Base-by-base conservation (phyloP, 1,140 invertebrate species). In the Drosophila funebris region DNA sequence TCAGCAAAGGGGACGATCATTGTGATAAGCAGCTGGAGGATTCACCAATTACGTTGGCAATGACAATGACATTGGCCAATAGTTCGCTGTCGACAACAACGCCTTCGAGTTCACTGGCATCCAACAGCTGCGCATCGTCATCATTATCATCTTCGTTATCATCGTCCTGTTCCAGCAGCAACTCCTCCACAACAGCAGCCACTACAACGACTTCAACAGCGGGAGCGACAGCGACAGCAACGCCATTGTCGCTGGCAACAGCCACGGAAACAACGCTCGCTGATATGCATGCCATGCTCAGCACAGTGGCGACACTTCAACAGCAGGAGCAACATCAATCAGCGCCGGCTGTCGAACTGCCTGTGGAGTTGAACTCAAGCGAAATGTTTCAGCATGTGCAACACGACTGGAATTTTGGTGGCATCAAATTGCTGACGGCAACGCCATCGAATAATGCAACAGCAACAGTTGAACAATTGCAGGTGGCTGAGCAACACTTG, bases 381-480 rank as follows among this genome's bases (percentile, higher is more conserved):
- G 75, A 91, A 52, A 91, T 90, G 72, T 91, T 88, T 62, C 89
- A 91, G 58, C 85, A 91, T 70, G 82, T 91, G 11, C 85, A 91
- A 36, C 90, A 91, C 64, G 90, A 91, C 77, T 91, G 90, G 90
- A 90, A 91, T 68, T 91, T 91, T 63, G 90, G 90, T 22, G 83
- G 78, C 20, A 81, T 91, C 7, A 91, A 91, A 48, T 39, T 90
- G 29, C 20, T 79, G 73, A 20, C 62, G 54, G 29, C 77, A n/a
- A 20, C 72, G 31, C 11, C 76, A 52, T 8, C 78, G 48, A 29
- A 61, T 7, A 56, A 67, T 44, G 22, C 50, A 8, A 52, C 64
- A 56, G n/a, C 76, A 14, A 29, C 43, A 5, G 50, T 72, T 4
- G 72, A 50, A n/a, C 73, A 75, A 29, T 20, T 69, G 33, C 66